Percentiles rank a stretch among this genome's conserved stretches.
These are phyloP conservation scores for Cryptotis parvus DNA, from an alignment of 2,113 vertebrate genomes.

Conservation along the genomic window DNA sequence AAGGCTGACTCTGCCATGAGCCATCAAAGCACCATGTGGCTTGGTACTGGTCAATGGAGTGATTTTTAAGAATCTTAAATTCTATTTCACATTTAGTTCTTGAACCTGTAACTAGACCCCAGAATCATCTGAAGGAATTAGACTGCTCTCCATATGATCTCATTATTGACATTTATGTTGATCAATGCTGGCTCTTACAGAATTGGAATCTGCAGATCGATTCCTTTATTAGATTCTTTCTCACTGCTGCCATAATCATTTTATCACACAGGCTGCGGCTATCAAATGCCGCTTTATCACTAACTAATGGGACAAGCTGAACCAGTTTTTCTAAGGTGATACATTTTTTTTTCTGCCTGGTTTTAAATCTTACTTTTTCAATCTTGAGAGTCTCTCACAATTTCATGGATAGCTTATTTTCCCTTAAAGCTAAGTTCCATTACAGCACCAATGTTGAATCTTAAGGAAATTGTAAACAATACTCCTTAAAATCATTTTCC, in stretches of 20 bases:
- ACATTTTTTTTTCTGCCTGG: conserved; percentile 39
- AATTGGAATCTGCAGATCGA: conserved; percentile 90
- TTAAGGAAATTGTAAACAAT: neutral
- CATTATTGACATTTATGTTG: conserved; percentile 88
- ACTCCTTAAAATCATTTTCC: neutral
- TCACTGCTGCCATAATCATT: conserved; percentile 87
- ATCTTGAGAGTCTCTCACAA: conserved; percentile 67
- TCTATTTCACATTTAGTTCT: conserved; percentile 84
- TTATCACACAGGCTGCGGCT: conserved; percentile 85
- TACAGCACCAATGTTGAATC: conserved; percentile 19
- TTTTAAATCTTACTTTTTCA: conserved; percentile 74
- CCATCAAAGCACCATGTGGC: neutral
- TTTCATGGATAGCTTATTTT: conserved; percentile 50
- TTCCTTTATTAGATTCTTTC: conserved; percentile 89
- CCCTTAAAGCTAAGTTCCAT: conserved; percentile 35
- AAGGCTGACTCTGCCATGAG: neutral
- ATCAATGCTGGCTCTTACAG: conserved; percentile 88
- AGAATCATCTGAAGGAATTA: conserved; percentile 87
- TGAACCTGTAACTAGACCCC: conserved; percentile 74
- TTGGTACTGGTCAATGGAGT: neutral
- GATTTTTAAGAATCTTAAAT: conserved; percentile 65
- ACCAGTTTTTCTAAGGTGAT: conserved; percentile 78
- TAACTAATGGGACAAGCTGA: conserved; percentile 84
- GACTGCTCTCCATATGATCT: conserved; percentile 82
- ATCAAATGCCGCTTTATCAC: conserved; percentile 87